phyloP scores from a whole-genome alignment of 2,888 invertebrate genomes.

The Leuctra nigra region DNA sequence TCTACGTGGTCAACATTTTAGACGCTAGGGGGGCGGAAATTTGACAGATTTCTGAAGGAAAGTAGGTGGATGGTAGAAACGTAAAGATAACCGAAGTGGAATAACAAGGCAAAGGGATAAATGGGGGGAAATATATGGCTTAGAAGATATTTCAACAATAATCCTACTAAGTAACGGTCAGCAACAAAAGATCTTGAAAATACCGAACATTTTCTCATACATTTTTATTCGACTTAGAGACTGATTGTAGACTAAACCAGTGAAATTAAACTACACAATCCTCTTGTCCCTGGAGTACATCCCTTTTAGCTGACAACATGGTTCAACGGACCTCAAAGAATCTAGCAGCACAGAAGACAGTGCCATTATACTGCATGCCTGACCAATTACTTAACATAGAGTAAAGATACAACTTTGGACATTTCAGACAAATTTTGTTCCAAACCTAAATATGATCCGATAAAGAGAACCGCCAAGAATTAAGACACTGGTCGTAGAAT shows the following conservation, averaged over 20 bases:
- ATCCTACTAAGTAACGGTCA: constrained; percentile 18
- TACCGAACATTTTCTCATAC: neutral
- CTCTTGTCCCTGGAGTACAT: no score
- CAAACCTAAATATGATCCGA: no score
- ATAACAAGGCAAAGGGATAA: constrained; percentile 13
- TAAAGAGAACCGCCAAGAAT: no score
- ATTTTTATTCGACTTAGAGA: neutral
- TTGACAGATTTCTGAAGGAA: constrained; percentile 15
- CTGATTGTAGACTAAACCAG: neutral
- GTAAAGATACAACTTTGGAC: no score
- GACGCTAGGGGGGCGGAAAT: constrained; percentile 4
- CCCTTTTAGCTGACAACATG: no score
- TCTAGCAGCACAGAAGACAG: no score
- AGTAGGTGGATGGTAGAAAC: constrained; percentile 6
- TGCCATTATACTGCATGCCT: no score
- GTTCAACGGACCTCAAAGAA: no score
- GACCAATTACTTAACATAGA: no score
- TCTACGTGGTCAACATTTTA: constrained; percentile 1
- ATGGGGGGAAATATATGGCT: constrained; percentile 1
- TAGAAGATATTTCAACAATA: constrained; percentile 13
- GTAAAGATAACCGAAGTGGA: constrained; percentile 12
- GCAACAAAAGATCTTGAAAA: constrained; percentile 1
- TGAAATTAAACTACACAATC: no score
- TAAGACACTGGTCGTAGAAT: no score
- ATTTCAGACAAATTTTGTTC: no score